Base-by-base conservation (phyloP, 1,140 invertebrate genomes). In the Hyposmocoma kahamanoa region DNA sequence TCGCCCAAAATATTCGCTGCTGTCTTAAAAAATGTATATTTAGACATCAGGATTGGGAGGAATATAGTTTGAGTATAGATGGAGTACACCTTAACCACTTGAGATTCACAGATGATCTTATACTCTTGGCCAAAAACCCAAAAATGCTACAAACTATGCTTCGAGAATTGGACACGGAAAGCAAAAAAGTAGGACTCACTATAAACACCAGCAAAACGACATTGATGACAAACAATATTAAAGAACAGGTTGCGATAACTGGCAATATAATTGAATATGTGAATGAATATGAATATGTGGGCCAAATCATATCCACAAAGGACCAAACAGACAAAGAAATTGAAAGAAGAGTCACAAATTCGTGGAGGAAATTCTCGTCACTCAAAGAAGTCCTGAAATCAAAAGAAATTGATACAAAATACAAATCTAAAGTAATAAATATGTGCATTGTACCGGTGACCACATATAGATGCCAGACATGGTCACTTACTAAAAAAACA, bases 31-130 rank as follows among this genome's bases (percentile, higher is more conserved):
- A 21, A 13, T 8, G 18, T n/a, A n/a, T 36, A 10, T 47, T 47
- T 22, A 47, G 45, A 36, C 20, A 47, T 5, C n/a, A 36, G 11
- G 13, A 47, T 21, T 47, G 45, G 45, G n/a, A n/a, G n/a, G 45
- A 47, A n/a, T n/a, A 22, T 17, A 32, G 32, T 15, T n/a, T 47
- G 22, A 47, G 38, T 8, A 26, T 47, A 26, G n/a, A 47, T 6
- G 45, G 45, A n/a, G 19, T 24, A 10, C 19, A 47, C 3, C 32
- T 47, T 2, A 47, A 22, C 30, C 28, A 47, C 17, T 15, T 47
- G 13, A 17, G 45, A 2, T 47, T 47, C 21, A 32, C 30, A 6
- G 45, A 47, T 18, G 45, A 47, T 13, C 10, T 47, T 11, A 18
- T 36, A 4, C 8, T 47, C 5, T 9, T 39, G 9, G 4, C 36